Conservation (phyloP, 2,797 vertebrate species). For the Eremophila alpestris region DNA sequence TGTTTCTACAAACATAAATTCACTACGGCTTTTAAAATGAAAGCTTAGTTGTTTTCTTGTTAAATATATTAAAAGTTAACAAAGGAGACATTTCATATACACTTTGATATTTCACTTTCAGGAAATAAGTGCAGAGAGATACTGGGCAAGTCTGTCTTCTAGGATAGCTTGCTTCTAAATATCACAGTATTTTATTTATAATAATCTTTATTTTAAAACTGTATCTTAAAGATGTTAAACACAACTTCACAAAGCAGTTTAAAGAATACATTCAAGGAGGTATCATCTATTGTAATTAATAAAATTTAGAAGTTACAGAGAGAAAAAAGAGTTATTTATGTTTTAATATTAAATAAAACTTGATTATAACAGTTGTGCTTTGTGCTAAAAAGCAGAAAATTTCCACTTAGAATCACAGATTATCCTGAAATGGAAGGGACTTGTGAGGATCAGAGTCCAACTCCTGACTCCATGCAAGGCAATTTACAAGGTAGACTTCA, state of each 20-base stretch:
- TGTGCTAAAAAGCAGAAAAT: not conserved
- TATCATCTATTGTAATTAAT: not conserved
- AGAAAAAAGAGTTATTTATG: not conserved
- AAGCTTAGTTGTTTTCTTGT: not conserved
- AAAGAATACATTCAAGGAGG: not conserved
- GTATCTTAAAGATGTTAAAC: not conserved
- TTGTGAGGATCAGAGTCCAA: not conserved
- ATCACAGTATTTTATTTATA: not conserved
- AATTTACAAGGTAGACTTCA: not conserved
- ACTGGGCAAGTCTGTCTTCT: not conserved
- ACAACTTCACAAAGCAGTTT: not conserved
- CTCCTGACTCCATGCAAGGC: not conserved
- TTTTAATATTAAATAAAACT: not conserved
- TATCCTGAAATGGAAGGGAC: not conserved
- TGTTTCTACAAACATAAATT: not conserved
- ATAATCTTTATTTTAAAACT: not conserved
- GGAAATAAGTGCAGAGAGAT: not conserved
- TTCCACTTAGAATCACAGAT: not conserved
- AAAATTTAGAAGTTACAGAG: not conserved
- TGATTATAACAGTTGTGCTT: not conserved
- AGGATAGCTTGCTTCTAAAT: not conserved
- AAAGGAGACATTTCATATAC: not conserved
- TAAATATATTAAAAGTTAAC: not conserved
- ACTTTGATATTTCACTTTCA: accelerated
- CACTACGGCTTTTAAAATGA: not conserved